Percentiles rank a stretch among this genome's conserved stretches.
phyloP scores from a whole-genome alignment of 64 coral and sea anemone species.

The Montipora sp. region DNA sequence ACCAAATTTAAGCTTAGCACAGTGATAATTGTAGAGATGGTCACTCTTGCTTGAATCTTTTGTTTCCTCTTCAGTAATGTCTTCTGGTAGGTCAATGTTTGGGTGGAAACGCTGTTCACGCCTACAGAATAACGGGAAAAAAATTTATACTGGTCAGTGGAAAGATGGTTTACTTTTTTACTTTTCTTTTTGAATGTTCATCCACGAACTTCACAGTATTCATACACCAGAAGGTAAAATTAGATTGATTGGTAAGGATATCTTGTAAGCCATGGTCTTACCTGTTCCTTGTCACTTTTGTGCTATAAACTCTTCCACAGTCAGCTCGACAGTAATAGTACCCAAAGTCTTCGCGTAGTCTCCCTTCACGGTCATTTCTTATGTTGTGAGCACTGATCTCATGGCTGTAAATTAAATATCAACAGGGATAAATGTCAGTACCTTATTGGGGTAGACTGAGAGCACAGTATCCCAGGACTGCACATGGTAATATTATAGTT shows the following conservation, averaged over 20 bases:
- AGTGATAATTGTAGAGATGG: conserved; percentile 64
- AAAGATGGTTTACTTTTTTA: too few relatives aligned
- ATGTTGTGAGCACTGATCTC: conserved; percentile 20
- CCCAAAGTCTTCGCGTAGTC: background rate
- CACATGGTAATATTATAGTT: too few relatives aligned
- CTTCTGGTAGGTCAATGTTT: background rate
- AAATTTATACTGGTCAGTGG: too few relatives aligned
- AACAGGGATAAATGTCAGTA: background rate
- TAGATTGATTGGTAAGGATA: background rate
- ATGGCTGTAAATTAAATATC: conserved; percentile 32
- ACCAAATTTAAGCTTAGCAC: conserved; percentile 28
- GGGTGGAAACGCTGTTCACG: conserved; percentile 1
- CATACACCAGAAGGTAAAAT: background rate
- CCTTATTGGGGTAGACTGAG: background rate
- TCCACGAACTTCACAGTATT: background rate
- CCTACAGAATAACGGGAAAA: background rate
- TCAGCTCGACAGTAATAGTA: conserved; percentile 1
- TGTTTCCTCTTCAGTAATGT: background rate
- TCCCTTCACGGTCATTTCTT: background rate
- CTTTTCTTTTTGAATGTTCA: too few relatives aligned
- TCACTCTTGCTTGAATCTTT: background rate
- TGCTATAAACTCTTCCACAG: conserved; percentile 42
- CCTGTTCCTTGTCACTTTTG: conserved; percentile 36
- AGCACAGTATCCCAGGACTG: too few relatives aligned
- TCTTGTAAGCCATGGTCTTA: background rate